These are phyloP conservation scores for Acrossocheilus fasciatus DNA, from an alignment of 2,797 vertebrate genomes.

Conservation along the genomic window DNA sequence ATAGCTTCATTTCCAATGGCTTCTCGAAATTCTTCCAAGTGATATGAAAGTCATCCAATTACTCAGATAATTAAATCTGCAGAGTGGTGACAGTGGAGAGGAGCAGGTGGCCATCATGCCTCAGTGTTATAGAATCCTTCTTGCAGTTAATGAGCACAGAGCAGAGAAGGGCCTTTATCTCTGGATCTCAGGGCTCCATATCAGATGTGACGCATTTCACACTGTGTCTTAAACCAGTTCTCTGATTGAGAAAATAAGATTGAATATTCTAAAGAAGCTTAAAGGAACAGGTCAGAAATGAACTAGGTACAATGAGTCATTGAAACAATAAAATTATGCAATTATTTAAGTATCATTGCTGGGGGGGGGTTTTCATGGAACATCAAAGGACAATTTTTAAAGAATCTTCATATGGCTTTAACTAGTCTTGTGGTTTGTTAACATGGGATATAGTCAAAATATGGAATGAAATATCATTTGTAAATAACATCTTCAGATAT, in stretches of 20 bases:
- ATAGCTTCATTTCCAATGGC: slow-evolving; percentile 39
- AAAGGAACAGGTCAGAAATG: neutral
- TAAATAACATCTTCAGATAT: neutral
- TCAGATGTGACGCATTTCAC: slow-evolving; percentile 10
- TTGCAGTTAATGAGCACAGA: slow-evolving; percentile 55
- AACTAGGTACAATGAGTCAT: neutral
- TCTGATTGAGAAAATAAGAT: neutral
- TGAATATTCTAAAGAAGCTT: neutral
- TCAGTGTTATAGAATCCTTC: slow-evolving; percentile 48
- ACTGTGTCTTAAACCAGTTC: neutral
- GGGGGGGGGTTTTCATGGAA: neutral
- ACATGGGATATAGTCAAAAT: neutral
- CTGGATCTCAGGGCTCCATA: neutral
- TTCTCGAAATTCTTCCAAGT: slow-evolving; percentile 57
- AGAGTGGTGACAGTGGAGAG: slow-evolving; percentile 58
- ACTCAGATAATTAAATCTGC: slow-evolving; percentile 67
- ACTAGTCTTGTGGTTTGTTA: neutral
- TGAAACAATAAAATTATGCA: neutral
- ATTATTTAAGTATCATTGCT: neutral
- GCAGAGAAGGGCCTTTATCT: neutral
- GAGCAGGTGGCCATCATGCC: slow-evolving; percentile 64
- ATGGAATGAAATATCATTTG: neutral
- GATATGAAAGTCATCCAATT: slow-evolving; percentile 66
- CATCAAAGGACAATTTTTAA: neutral
- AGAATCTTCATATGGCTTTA: neutral